These are phyloP conservation scores for Agelas oroides DNA, from an alignment of 37 sponge, comb jelly and placozoan genomes.

Conservation along the genomic window DNA sequence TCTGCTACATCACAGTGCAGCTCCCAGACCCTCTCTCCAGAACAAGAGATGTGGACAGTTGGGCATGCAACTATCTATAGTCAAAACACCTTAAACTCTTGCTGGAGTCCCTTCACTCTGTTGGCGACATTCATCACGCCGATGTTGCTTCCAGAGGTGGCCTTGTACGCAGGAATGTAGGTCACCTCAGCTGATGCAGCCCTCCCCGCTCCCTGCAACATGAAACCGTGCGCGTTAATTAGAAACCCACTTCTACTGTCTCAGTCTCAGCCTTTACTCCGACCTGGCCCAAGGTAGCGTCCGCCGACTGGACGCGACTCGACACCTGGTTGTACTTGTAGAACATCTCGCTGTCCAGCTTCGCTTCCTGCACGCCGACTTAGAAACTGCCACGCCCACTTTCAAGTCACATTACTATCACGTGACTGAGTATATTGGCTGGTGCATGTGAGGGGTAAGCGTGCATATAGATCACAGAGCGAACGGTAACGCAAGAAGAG, in stretches of 20 bases:
- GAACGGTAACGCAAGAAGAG: too few species aligned
- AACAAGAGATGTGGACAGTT: too few species aligned
- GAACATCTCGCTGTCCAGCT: constrained; percentile 8
- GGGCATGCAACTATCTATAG: too few species aligned
- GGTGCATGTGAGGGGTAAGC: too few species aligned
- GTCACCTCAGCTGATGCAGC: constrained; percentile 7
- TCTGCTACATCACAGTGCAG: too few species aligned
- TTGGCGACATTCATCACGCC: constrained; percentile 12
- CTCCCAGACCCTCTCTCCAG: too few species aligned
- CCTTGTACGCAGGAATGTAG: constrained; percentile 46
- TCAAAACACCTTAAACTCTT: constrained; percentile 37
- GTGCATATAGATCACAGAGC: too few species aligned
- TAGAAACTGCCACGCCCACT: too few species aligned
- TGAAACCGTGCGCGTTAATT: constrained; percentile 1
- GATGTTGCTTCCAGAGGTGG: background rate
- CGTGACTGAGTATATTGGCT: too few species aligned
- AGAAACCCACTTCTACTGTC: background rate
- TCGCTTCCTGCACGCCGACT: too few species aligned
- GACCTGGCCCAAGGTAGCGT: background rate
- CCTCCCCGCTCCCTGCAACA: background rate
- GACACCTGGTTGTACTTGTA: constrained; percentile 42
- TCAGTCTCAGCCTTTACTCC: too few species aligned
- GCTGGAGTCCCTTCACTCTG: constrained; percentile 18
- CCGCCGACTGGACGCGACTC: constrained; percentile 12
- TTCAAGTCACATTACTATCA: too few species aligned